Evolutionary conservation across 1,140 invertebrate species (phyloP).

Genomic region (Zaprionus vittiger): DNA sequence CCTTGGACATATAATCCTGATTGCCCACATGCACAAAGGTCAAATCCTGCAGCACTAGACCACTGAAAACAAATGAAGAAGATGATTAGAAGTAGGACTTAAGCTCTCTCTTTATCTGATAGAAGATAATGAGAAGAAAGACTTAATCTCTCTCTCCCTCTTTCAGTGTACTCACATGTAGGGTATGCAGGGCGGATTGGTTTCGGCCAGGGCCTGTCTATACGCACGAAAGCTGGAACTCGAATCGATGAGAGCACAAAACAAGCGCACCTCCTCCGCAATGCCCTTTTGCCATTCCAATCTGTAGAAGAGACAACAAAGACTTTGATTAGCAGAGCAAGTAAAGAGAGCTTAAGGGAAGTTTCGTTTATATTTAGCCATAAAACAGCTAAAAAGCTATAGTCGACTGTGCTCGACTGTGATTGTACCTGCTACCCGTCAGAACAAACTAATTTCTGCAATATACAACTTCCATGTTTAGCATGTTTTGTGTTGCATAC

Average conservation of each 20-base stretch:
- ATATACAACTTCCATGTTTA: too few relatives aligned
- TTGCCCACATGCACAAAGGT: conserved; percentile 99
- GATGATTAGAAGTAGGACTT: not conserved
- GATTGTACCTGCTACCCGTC: too few relatives aligned
- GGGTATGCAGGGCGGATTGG: conserved; percentile 98
- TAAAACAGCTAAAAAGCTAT: too few relatives aligned
- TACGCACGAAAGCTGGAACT: conserved; percentile 98
- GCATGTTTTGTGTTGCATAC: too few relatives aligned
- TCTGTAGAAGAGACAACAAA: conserved; percentile 80
- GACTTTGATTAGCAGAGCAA: too few relatives aligned
- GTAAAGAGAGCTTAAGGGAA: too few relatives aligned
- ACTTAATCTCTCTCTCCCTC: not conserved
- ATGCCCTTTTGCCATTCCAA: conserved; percentile 98
- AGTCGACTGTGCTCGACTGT: too few relatives aligned
- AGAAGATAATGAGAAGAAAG: not conserved
- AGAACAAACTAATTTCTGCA: too few relatives aligned
- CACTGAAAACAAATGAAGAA: conserved; percentile 88
- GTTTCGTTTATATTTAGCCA: too few relatives aligned
- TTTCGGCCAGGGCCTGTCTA: conserved; percentile 95
- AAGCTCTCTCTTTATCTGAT: not conserved
- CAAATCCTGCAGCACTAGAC: conserved; percentile 98
- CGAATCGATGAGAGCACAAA: conserved; percentile 97
- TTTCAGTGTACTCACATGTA: conserved; percentile 93
- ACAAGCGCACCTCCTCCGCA: conserved; percentile 96
- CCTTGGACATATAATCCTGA: conserved; percentile 93